Evolutionary conservation across 2,888 invertebrate species (phyloP), one percentile per base, ranked within the genome.

Genomic region (Thelaira solivaga): DNA sequence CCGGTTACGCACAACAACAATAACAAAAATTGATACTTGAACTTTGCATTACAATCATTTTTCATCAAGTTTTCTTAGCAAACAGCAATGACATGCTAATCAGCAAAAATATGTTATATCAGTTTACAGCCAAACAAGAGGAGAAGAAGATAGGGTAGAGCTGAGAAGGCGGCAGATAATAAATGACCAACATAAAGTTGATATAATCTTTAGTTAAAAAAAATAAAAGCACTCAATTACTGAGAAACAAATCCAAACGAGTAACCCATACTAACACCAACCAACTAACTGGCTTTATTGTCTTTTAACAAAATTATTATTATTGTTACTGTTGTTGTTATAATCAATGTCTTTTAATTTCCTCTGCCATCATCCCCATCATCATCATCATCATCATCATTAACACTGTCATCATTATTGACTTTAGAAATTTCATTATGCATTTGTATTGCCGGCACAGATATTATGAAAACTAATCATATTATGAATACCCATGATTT

Each of bases 391-490:
- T 26, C 39, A 36, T 4, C 36, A 26, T 7, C 10, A 16, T 24
- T 18, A 20, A n/a, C 10, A 22, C 34, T 24, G 24, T 24, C 22
- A 47, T 34, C 10, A 45, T 36, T 26, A 59, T 22, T 55, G 16
- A 29, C 31, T 45, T 53, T 43, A n/a, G n/a, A n/a, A n/a, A n/a
- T n/a, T n/a, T n/a, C n/a, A n/a, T n/a, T n/a, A n/a, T n/a, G n/a
- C n/a, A 62, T 45, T 45, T 43, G 13, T 26, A 34, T 5, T 2
- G 18, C 45, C 29, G 53, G 29, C 16, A 61, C 31, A 31, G 41
- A 41, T 61, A 74, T 74, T 65, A 59, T 65, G 41, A 61, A 49
- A 78, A 74, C 69, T 78, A 74, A 78, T 78, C 61, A 55, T 43
- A 55, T 78, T 78, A 55, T 74, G 61, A 78, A 74, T 55, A 51